A percentile compares a stretch with the other conserved stretches of the same genome.
These are phyloP conservation scores for Cecropterus lyciades DNA, from an alignment of 1,140 invertebrate genomes.

Conservation along the genomic window DNA sequence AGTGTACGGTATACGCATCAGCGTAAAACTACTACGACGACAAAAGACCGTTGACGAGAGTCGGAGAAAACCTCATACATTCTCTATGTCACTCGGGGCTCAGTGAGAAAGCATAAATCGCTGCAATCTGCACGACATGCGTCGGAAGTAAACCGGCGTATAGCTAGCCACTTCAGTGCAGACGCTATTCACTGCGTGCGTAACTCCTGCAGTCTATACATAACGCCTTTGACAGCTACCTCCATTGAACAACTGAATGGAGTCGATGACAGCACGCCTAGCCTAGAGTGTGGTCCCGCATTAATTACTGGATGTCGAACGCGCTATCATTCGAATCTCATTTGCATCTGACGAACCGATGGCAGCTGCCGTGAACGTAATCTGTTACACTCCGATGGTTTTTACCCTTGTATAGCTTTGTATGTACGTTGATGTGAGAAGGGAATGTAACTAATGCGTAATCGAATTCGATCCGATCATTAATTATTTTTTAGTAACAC, in stretches of 20 bases:
- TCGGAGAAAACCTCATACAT: slow-evolving; percentile 41
- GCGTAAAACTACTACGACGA: slow-evolving; percentile 25
- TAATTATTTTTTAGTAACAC: too few relatives aligned
- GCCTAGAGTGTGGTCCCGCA: slow-evolving; percentile 67
- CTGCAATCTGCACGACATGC: slow-evolving; percentile 48
- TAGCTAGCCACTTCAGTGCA: slow-evolving; percentile 61
- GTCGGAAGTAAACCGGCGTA: slow-evolving; percentile 66
- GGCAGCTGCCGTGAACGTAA: slow-evolving; percentile 47
- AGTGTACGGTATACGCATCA: slow-evolving; percentile 4
- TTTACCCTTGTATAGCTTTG: not conserved
- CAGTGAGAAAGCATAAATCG: slow-evolving; percentile 41
- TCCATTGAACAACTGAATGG: slow-evolving; percentile 71
- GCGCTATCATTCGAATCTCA: slow-evolving; percentile 53
- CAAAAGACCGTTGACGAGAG: slow-evolving; percentile 35
- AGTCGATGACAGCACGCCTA: slow-evolving; percentile 45
- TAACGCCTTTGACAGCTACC: slow-evolving; percentile 64
- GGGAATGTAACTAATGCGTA: not conserved
- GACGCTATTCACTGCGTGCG: slow-evolving; percentile 73
- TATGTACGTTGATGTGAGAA: not conserved
- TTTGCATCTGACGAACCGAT: slow-evolving; percentile 53
- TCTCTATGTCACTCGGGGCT: slow-evolving; percentile 34
- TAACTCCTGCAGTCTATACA: slow-evolving; percentile 51
- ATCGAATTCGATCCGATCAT: too few relatives aligned
- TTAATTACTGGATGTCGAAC: slow-evolving; percentile 73
- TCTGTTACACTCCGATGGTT: slow-evolving; percentile 40